phyloP scores from a whole-genome alignment of 2,113 vertebrate species.

The Sinocyclocheilus grahami region DNA sequence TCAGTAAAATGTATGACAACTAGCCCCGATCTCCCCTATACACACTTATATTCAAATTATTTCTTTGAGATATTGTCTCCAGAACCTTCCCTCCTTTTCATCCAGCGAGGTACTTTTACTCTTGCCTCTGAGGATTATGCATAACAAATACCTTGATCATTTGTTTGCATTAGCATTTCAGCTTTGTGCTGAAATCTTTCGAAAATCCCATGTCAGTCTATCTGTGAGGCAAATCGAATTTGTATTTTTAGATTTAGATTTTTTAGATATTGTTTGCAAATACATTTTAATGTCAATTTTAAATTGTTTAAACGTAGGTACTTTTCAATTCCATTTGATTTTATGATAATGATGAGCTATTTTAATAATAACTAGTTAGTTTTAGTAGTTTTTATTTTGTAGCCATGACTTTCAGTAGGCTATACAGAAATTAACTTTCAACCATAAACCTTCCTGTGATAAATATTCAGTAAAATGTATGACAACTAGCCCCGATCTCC shows the following conservation, averaged over 20 bases:
- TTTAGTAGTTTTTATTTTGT: not conserved
- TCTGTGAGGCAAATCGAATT: constrained; percentile 51
- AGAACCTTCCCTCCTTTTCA: constrained; percentile 6
- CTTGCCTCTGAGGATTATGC: not conserved
- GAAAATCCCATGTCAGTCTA: constrained; percentile 34
- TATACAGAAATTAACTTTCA: not conserved
- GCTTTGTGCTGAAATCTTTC: constrained; percentile 31
- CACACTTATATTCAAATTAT: not conserved
- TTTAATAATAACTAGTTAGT: not conserved
- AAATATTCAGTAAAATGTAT: not conserved
- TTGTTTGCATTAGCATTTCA: constrained; percentile 42
- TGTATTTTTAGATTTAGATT: no score
- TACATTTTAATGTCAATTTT: no score
- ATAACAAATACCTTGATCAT: constrained; percentile 35
- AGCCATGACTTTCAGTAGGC: not conserved
- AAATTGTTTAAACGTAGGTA: no score
- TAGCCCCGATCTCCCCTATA: not conserved
- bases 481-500: not conserved
- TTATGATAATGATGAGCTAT: not conserved
- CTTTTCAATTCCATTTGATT: not conserved
- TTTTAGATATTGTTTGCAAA: no score
- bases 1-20: not conserved
- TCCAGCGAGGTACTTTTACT: not conserved
- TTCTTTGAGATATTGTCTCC: not conserved
- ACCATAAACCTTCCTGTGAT: not conserved